Evolutionary conservation across 2,113 vertebrate species (phyloP), one percentile per base, ranked within the genome.

Genomic region (Hiodon tergisus): DNA sequence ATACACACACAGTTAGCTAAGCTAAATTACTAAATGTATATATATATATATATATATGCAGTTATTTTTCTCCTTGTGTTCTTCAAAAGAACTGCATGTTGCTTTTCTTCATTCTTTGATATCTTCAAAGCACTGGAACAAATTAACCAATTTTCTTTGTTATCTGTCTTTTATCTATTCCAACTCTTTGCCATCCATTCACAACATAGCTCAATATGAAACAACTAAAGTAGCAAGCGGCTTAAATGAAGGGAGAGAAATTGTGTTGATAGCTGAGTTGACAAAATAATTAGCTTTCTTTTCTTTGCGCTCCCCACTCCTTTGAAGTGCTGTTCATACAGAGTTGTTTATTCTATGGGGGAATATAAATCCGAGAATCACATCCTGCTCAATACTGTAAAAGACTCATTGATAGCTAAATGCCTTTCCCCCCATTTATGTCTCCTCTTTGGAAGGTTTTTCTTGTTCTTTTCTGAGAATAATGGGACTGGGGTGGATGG

Each of bases 401-500:
- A 48, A 47, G 31, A 48, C 63, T 47, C 48, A 5, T 7, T 47
- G 31, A 66, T 66, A 47, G 31, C 31, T 31, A 31, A 31, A 63
- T 63, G 51, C 31, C 14, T 70, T 52, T 11, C 48, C 48, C 50
- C 14, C 4, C 11, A 6, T 16, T 54, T 5, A n/a, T n/a, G 31
- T 2, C 31, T 31, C 31, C 31, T 31, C 31, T 31, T 31, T 31
- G 31, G 31, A 31, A 31, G 31, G 31, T 31, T 31, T 31, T 31
- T 31, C 31, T 59, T 59, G n/a, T 52, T 53, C 50, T 69, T 31
- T 53, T 11, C 54, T 52, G 16, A 69, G 50, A 14, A 80, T 69
- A 79, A 76, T 74, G 69, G 72, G 54, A 81, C 53, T 54, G 11
- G 52, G 76, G 76, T 14, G 69, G 61, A 79, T 67, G 75, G 48